Evolutionary conservation across 1,140 invertebrate species (phyloP).

Genomic region (Drosophila trapezifrons): DNA sequence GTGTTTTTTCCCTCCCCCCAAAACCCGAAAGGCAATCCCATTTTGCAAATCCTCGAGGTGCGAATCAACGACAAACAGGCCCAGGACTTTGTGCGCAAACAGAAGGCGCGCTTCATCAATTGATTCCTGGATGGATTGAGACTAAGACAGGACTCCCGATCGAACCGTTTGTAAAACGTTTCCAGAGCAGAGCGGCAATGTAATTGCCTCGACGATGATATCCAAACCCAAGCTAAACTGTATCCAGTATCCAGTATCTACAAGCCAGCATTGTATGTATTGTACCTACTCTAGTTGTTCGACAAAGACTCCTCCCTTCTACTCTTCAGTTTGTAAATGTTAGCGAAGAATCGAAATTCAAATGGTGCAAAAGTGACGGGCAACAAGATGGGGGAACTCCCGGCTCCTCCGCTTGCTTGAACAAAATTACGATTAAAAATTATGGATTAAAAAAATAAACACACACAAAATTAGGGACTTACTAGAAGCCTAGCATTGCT

Average conservation of each 20-base stretch:
- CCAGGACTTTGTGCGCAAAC: conserved; percentile 94
- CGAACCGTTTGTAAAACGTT: conserved; percentile 73
- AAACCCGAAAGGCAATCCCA: conserved; percentile 88
- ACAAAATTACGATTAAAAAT: conserved; percentile 32
- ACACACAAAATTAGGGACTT: conserved; percentile 54
- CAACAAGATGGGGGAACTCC: conserved; percentile 17
- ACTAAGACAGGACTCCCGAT: conserved; percentile 30
- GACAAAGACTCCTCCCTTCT: conserved; percentile 41
- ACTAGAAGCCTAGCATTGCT: conserved; percentile 61
- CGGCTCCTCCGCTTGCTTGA: conserved; percentile 39
- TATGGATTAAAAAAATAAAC: conserved; percentile 11
- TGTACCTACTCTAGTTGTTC: conserved; percentile 63
- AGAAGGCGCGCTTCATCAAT: conserved; percentile 85
- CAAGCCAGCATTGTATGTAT: conserved; percentile 55
- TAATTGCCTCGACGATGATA: conserved; percentile 59
- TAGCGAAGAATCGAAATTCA: conserved; percentile 72
- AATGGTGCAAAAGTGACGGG: conserved; percentile 77
- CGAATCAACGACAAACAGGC: conserved; percentile 93
- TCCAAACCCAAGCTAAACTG: conserved; percentile 44
- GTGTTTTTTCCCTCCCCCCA: conserved; percentile 40
- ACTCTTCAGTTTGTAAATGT: conserved; percentile 76
- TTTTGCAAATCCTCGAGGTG: conserved; percentile 93
- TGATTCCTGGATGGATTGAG: conserved; percentile 84
- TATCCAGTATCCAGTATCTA: conserved; percentile 23
- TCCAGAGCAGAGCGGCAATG: conserved; percentile 56